Evolutionary conservation across 2,797 vertebrate species (phyloP), one percentile per base, ranked within the genome.

Genomic region (Sebastolobus alascanus): DNA sequence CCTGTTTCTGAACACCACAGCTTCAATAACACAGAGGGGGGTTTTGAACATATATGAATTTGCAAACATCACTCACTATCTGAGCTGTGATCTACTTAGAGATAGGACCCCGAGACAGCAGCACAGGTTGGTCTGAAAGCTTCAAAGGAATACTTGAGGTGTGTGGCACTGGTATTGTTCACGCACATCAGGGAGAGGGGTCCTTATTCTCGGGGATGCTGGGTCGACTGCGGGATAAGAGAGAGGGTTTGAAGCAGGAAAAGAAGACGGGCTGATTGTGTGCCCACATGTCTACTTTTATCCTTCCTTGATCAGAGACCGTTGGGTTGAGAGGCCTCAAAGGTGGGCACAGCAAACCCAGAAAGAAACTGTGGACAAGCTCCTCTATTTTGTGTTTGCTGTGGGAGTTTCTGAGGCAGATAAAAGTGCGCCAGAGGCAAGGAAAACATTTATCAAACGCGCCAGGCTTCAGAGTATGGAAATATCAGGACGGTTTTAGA

Each of bases 91-190:
- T 95, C 90, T 73, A 61, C 25, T 75, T 14, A 56, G 64, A 81
- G 88, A 88, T 67, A 67, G 67, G 40, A 83, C 70, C 77, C 65
- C 1, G 71, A 88, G 83, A 90, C 89, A 38, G 76, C 37, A 65
- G 80, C 75, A 31, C 77, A 54, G 86, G 79, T 75, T 31, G 77
- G 75, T 75, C 85, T 80, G 85, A 50, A 13, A 69, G 83, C 87
- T 91, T 95, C 94, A 94, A 93, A 94, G 90, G 83, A 80, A 73
- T n/a, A 46, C 68, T 79, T 79, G 56, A 90, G 88, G 84, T 89
- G 89, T 88, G 89, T 83, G 87, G 86, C 81, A 66, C 75, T 64
- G 87, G 50, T 79, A 72, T 93, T 91, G 90, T 92, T 85, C 77
- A 3, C 29, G 6, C 46, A 72, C 77, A 88, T 89, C 82, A 80